Conservation (phyloP, 2,113 vertebrate species). For the Bambusicola thoracicus region DNA sequence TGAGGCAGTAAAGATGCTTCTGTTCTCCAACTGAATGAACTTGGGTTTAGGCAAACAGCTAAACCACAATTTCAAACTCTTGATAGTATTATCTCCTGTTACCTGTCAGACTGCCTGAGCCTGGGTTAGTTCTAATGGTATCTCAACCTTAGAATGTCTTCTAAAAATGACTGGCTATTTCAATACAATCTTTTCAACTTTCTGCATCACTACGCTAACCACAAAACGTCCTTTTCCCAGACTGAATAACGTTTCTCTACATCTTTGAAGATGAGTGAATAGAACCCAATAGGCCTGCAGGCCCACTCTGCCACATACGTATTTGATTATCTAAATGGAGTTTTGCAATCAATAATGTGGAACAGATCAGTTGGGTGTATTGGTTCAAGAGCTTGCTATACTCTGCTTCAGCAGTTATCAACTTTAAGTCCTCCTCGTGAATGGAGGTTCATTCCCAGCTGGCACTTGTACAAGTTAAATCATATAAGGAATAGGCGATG, state of each 20-base stretch:
- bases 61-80: neutral
- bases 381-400: neutral
- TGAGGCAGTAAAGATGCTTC: neutral
- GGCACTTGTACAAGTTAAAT: neutral
- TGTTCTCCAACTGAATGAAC: neutral
- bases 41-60: neutral
- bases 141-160: too few species aligned
- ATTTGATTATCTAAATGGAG: neutral
- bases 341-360: too few species aligned
- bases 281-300: neutral
- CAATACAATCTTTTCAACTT: neutral
- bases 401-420: neutral
- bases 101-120: neutral
- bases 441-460: neutral
- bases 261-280: neutral
- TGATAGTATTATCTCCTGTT: neutral
- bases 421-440: neutral
- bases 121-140: neutral
- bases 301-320: neutral
- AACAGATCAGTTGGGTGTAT: neutral
- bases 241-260: neutral
- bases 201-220: neutral
- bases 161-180: neutral
- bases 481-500: neutral
- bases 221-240: neutral